These are phyloP conservation scores for Megathymus violae DNA, from an alignment of 1,140 invertebrate genomes.

Conservation along the genomic window DNA sequence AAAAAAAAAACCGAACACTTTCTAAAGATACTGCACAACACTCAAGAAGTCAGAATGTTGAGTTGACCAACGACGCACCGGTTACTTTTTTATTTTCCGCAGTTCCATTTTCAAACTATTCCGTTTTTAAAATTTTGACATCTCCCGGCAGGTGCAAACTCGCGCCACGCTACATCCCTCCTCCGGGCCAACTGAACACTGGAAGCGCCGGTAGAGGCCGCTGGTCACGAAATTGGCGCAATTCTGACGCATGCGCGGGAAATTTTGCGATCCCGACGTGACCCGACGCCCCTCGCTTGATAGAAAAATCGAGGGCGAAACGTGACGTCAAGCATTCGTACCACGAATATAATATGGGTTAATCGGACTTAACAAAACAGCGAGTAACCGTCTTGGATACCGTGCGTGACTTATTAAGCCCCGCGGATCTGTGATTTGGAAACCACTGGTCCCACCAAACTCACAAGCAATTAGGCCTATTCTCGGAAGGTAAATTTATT, in stretches of 20 bases:
- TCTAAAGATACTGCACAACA: constrained; percentile 35
- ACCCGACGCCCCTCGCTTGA: constrained; percentile 75
- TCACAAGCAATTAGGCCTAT: constrained; percentile 3
- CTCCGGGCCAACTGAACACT: constrained; percentile 57
- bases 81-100: constrained; percentile 29
- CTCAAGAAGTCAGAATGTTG: constrained; percentile 2
- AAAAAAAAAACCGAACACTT: constrained; percentile 37
- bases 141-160: constrained; percentile 53
- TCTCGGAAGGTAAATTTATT: constrained; percentile 42
- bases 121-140: constrained; percentile 73
- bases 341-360: constrained; percentile 74
- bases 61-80: constrained; percentile 17
- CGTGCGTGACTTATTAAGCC: constrained; percentile 7
- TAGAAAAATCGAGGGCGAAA: constrained; percentile 81
- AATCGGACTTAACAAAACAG: constrained; percentile 70
- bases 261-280: constrained; percentile 65
- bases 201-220: constrained; percentile 74
- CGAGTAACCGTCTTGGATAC: constrained; percentile 27
- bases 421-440: neutral
- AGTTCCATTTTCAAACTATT: constrained; percentile 64
- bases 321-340: constrained; percentile 75
- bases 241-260: constrained; percentile 75
- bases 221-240: constrained; percentile 79
- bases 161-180: constrained; percentile 71
- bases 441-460: constrained; percentile 19